These are phyloP conservation scores for Petrocephalus sullivani DNA, from an alignment of 2,797 vertebrate species.

Conservation along the genomic window DNA sequence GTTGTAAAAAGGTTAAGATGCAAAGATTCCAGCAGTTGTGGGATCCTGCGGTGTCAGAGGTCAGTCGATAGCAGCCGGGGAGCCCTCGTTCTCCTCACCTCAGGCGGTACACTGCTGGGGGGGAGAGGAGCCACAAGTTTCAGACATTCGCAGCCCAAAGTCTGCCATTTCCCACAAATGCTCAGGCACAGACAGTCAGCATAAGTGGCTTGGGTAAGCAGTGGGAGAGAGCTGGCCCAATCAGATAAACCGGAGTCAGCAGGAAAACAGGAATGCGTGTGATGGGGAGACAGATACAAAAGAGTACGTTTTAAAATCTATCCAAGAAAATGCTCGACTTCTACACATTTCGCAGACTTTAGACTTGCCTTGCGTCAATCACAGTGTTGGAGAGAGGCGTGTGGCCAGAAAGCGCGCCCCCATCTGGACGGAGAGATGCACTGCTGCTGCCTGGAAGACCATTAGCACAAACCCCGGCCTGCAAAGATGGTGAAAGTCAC, in stretches of 20 bases:
- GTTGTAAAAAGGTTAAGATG: neutral
- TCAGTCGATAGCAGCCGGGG: conserved; percentile 92
- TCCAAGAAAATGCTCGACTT: neutral
- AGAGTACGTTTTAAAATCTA: neutral
- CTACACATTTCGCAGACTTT: neutral
- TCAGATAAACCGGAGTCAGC: neutral
- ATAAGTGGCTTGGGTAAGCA: neutral
- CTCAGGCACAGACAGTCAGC: neutral
- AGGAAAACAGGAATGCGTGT: neutral
- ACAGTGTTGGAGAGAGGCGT: conserved; percentile 58
- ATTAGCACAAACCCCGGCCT: conserved; percentile 70
- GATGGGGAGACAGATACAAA: neutral
- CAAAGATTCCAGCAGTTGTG: neutral
- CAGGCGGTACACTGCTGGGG: conserved; percentile 50
- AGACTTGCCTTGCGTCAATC: conserved; percentile 66
- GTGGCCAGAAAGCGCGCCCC: conserved; percentile 44
- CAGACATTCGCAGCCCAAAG: neutral
- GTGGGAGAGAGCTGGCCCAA: neutral
- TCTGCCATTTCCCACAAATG: neutral
- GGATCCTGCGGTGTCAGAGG: conserved; percentile 63
- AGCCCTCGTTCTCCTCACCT: conserved; percentile 53
- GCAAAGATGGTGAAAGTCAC: conserved; percentile 47
- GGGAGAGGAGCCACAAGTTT: neutral
- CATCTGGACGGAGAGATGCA: conserved; percentile 54
- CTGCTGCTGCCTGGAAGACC: conserved; percentile 68